These are phyloP conservation scores for Chymomyza procnemis DNA, from an alignment of 2,888 invertebrate genomes.

Conservation along the genomic window DNA sequence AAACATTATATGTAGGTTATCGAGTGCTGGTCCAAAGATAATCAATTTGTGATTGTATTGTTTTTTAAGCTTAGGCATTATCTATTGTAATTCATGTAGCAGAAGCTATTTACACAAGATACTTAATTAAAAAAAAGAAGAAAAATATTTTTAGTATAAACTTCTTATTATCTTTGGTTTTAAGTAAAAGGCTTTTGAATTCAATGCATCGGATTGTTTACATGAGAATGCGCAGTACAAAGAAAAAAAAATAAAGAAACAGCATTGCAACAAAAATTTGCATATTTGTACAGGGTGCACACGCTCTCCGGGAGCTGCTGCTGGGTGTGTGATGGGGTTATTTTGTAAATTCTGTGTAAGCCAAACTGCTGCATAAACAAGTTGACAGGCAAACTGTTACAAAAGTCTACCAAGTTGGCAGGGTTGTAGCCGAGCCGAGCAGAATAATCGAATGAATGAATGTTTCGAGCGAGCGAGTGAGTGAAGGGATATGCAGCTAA, in stretches of 20 bases:
- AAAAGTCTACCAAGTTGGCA: constrained; percentile 62
- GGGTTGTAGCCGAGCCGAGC: constrained; percentile 19
- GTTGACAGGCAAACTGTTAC: constrained; percentile 37
- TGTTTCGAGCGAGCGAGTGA: constrained; percentile 16
- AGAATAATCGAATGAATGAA: constrained; percentile 7
- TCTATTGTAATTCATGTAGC: constrained; percentile 50
- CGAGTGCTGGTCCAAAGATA: neutral
- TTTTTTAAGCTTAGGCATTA: neutral
- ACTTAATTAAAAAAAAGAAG: constrained; percentile 47
- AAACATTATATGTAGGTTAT: neutral
- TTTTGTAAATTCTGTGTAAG: constrained; percentile 69
- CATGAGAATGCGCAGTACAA: constrained; percentile 37
- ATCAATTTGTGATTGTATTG: neutral
- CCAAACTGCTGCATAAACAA: constrained; percentile 61
- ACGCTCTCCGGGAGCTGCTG: constrained; percentile 24
- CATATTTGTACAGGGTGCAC: constrained; percentile 59
- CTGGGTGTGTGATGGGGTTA: constrained; percentile 54
- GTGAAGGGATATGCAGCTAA: neutral
- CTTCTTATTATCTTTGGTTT: constrained; percentile 25
- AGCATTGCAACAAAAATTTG: constrained; percentile 33
- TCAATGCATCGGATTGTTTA: constrained; percentile 67
- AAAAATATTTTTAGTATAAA: constrained; percentile 52
- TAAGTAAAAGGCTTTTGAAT: constrained; percentile 60
- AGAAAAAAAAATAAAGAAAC: constrained; percentile 24
- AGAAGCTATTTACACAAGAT: constrained; percentile 22